Percentiles rank a stretch among this genome's conserved stretches.
Evolutionary conservation across 2,888 invertebrate genomes (phyloP).

Genomic region (Ectropis crepuscularia): DNA sequence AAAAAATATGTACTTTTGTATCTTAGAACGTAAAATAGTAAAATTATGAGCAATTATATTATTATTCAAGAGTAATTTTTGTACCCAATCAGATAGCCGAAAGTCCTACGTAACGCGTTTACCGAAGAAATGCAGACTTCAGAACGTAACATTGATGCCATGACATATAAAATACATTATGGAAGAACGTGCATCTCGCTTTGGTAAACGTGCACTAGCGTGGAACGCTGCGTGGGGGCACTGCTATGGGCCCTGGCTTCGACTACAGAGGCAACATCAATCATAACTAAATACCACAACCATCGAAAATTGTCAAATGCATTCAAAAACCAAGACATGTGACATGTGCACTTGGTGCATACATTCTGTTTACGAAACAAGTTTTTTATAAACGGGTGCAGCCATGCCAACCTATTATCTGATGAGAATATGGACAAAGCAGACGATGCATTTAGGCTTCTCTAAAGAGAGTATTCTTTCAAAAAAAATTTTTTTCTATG

Average conservation of each 20-base stretch:
- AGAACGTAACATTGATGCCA: slow-evolving; percentile 3
- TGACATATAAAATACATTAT: slow-evolving; percentile 13
- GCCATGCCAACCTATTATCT: too few relatives aligned
- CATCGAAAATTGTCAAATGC: not conserved
- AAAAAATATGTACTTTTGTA: slow-evolving; percentile 40
- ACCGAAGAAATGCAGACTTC: slow-evolving; percentile 32
- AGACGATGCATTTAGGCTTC: too few relatives aligned
- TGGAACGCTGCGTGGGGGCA: slow-evolving; percentile 1
- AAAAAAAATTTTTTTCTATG: too few relatives aligned
- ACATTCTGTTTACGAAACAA: too few relatives aligned
- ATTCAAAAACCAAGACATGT: not conserved
- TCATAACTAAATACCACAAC: not conserved
- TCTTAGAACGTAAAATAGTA: not conserved
- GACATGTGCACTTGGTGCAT: not conserved
- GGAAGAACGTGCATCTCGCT: not conserved
- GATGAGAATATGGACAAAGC: too few relatives aligned
- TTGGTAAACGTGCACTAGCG: slow-evolving; percentile 22
- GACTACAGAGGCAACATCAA: not conserved
- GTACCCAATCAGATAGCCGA: slow-evolving; percentile 40
- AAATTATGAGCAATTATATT: slow-evolving; percentile 16
- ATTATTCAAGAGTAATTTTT: slow-evolving; percentile 21
- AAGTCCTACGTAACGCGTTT: slow-evolving; percentile 33
- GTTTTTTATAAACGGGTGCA: too few relatives aligned
- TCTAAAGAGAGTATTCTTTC: too few relatives aligned
- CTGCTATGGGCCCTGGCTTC: not conserved